Conservation (phyloP, 1,140 invertebrate species). For the roundworm (Caenorhabditis elegans) region DNA sequence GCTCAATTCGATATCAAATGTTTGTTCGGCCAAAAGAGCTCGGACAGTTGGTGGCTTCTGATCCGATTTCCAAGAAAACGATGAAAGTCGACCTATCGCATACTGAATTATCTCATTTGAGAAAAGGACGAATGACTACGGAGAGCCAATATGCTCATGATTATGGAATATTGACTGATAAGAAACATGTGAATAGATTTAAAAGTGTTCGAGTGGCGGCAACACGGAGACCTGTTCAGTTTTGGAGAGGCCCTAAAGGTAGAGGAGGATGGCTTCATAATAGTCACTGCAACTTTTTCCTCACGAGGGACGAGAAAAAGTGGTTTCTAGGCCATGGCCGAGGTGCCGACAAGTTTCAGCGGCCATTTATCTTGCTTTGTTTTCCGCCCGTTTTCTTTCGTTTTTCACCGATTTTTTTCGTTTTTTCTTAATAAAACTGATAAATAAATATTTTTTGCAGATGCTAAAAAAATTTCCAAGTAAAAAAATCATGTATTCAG, state of each 20-base stretch:
- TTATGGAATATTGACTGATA: neutral
- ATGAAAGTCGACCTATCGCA: conserved; percentile 19
- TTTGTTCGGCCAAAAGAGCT: conserved; percentile 43
- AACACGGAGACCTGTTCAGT: neutral
- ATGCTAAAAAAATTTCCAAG: no score
- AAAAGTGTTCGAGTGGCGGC: neutral
- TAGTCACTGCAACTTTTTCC: no score
- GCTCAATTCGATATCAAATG: conserved; percentile 47
- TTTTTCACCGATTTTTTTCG: no score
- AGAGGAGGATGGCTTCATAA: no score
- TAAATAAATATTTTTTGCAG: no score
- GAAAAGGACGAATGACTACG: conserved; percentile 16
- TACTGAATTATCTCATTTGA: conserved; percentile 26
- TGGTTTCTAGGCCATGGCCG: no score
- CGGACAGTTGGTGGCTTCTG: conserved; percentile 35
- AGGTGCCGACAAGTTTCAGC: no score
- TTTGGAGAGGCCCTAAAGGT: neutral
- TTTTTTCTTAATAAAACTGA: no score
- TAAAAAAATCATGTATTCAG: no score
- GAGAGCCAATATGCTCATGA: conserved; percentile 34
- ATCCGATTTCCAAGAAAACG: conserved; percentile 43
- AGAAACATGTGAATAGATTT: neutral
- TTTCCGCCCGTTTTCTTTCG: no score
- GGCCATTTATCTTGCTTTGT: no score
- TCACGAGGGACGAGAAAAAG: no score